Base-by-base conservation (phyloP, 2,888 invertebrate genomes). In the Caenorhabditis imperialis region DNA sequence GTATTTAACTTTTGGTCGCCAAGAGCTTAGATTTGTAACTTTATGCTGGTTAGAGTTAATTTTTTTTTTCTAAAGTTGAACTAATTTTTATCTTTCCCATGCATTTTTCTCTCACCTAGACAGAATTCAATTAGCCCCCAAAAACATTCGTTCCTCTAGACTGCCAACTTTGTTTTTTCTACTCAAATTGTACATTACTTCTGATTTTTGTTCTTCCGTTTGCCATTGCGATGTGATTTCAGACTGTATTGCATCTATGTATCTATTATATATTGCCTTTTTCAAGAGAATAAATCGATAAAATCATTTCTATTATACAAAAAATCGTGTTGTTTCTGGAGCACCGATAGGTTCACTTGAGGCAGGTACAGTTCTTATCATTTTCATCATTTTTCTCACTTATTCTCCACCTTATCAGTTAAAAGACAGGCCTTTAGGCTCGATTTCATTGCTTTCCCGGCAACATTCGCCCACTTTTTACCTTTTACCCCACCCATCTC, bases 21-120 rank as follows among this genome's bases (percentile, higher is more conserved):
- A 71, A 50, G 71, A 71, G 71, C 71, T 71, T 71, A 71, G 71
- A 71, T 71, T 60, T 44, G 60, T 48, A 58, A 69, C 57, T 27
- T 60, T 53, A 61, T 55, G 55, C 61, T 61, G 67, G 67, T 70
- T 61, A 61, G 54, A 40, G 42, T 50, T n/a, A 10, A 22, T 45
- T 38, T 3, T 30, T 40, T n/a, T n/a, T n/a, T n/a, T n/a, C n/a
- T n/a, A n/a, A n/a, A n/a, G n/a, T n/a, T n/a, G n/a, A n/a, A n/a
- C n/a, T 37, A 12, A 37, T n/a, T 12, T 62, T 44, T 12, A 18
- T 12, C 18, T 18, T 48, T 22, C 35, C n/a, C 23, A 23, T 25
- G 16, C 12, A 2, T 30, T 38, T 45, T 51, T 8, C n/a, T 22
- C 20, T 14, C 23, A 35, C 12, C 12, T 12, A 51, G 20, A 20